Evolutionary conservation across 2,797 vertebrate genomes (phyloP), one percentile per base, ranked within the genome.

Genomic region (Platyrinchus mystaceus): DNA sequence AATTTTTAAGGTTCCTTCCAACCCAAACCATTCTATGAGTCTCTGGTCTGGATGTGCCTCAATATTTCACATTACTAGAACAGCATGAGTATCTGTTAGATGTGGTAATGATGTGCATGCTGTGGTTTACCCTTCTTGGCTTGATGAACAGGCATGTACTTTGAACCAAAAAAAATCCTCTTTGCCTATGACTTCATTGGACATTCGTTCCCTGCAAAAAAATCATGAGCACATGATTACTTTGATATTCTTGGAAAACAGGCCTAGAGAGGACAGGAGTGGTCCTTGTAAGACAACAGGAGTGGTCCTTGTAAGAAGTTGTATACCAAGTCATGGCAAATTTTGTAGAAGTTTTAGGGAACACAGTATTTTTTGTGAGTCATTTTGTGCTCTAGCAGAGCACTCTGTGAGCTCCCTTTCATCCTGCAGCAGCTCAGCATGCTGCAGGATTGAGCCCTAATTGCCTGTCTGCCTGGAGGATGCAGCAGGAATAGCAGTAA

Each of bases 401-500:
- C 30, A 27, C 13, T 56, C 5, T 22, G 24, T 46, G 60, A 8
- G 2, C 70, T 92, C 21, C 4, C 12, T 73, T 66, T 80, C 55
- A 24, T 26, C 23, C 79, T 75, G 71, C 49, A 88, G 79, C 73
- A 69, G 75, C 59, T 94, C 62, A 90, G 90, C 66, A 47, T 28
- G 60, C 63, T 85, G 78, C 88, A 94, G 93, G 71, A 85, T 79
- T 73, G 80, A 94, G 62, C 81, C 86, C 77, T 91, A 64, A 93
- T 92, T 90, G 62, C 81, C 36, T 46, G 8, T 43, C 81, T 90
- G 59, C 87, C 70, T 84, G 85, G 59, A 95, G 68, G 37, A 52
- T 89, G 92, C 85, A 93, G 81, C 66, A 78, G 76, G 73, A 90
- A 77, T 39, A 91, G 87, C 85, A 92, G 85, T 50, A 34, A 91